Conservation (phyloP, 2,888 invertebrate genomes). For the Lasioglossum calceatum region DNA sequence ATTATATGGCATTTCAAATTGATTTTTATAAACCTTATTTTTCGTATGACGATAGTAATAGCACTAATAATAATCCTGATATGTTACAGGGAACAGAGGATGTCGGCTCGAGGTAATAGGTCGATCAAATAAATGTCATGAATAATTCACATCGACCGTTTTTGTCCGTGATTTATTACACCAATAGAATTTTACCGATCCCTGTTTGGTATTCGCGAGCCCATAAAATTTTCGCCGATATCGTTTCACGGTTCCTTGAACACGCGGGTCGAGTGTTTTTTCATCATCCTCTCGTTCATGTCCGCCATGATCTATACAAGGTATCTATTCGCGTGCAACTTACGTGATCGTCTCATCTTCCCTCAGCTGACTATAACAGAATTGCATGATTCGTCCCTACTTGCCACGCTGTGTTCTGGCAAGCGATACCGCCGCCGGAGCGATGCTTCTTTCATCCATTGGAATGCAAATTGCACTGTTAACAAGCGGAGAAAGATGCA, state of each 20-base stretch:
- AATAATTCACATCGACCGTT: background rate
- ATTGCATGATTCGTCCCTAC: slow-evolving; percentile 60
- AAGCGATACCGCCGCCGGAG: slow-evolving; percentile 34
- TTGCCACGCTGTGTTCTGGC: slow-evolving; percentile 59
- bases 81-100: slow-evolving; percentile 1
- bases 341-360: slow-evolving; percentile 60
- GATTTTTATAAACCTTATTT: background rate
- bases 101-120: background rate
- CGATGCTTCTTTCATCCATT: slow-evolving; percentile 56
- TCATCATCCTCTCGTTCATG: slow-evolving; percentile 24
- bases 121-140: slow-evolving; percentile 5
- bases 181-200: background rate
- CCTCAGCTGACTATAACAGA: slow-evolving; percentile 58
- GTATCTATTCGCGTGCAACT: slow-evolving; percentile 46
- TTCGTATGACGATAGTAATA: background rate
- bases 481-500: slow-evolving; percentile 40
- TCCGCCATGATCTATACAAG: slow-evolving; percentile 15
- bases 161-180: background rate
- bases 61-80: background rate
- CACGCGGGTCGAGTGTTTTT: slow-evolving; percentile 3
- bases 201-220: background rate
- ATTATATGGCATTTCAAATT: background rate
- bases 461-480: slow-evolving; percentile 70
- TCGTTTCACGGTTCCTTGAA: slow-evolving; percentile 21
- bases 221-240: slow-evolving; percentile 15